Evolutionary conservation across 2,113 vertebrate genomes (phyloP), one percentile per base, ranked within the genome.

Genomic region (Vulpes ferrilata): DNA sequence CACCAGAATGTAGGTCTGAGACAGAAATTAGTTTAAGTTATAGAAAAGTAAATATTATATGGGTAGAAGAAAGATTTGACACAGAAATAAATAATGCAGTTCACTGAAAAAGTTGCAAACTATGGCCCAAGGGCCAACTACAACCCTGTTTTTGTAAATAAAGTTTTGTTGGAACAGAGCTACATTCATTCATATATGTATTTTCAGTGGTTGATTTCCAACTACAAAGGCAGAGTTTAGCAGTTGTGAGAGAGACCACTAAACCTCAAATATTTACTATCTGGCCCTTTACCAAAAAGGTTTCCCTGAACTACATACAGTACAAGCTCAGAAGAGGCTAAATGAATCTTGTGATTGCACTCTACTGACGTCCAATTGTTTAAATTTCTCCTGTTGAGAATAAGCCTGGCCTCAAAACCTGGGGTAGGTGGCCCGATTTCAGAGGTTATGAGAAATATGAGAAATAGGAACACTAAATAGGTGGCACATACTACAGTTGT

Each of bases 111-210:
- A 20, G 2, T 43, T 80, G 51, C 74, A 96, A 95, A 88, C 27
- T 88, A 55, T 79, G 30, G 27, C 55, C 60, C 27, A 55, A 19
- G 48, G 51, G 55, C 12, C 57, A 95, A 94, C 7, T 67, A 55
- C 30, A 93, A 79, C 2, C 19, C 20, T 78, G 23, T 62, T 91
- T 97, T 87, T 84, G 48, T 78, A 89, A 94, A 93, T 59, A 88
- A 88, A 79, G 55, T 74, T 97, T 92, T 81, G 27, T 93, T 95
- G 74, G 38, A 78, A 89, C 32, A 89, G 22, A 94, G 10, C 1
- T 78, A 13, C 10, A 82, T 74, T 19, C 35, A 48, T 60, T 87
- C 65, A 82, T 78, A 53, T 12, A 5, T 1, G 1, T 19, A 16
- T 60, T 89, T 59, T 62, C 25, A 60, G 6, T 51, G 25, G 17